A percentile compares a stretch with the other conserved stretches of the same genome.
phyloP scores from a whole-genome alignment of 1,140 invertebrate species.

The Vanessa atalanta region DNA sequence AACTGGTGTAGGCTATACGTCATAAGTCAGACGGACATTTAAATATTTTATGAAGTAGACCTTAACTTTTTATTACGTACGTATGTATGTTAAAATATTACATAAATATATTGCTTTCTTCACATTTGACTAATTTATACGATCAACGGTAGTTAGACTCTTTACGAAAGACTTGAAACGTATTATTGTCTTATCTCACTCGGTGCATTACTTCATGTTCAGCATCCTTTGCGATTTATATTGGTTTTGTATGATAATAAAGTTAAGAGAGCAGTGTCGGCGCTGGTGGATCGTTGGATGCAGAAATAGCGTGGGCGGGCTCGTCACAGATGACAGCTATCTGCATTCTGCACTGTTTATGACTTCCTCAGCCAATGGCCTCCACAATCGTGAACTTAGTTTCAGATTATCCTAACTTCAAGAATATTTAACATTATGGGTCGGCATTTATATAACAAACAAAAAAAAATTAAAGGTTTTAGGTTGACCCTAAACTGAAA shows the following conservation, averaged over 20 bases:
- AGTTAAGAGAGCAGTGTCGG: conserved; percentile 48
- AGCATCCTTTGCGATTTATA: conserved; percentile 15
- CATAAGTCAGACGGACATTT: no score
- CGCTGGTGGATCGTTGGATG: conserved; percentile 48
- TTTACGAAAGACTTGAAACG: no score
- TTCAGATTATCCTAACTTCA: conserved; percentile 16
- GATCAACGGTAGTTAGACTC: no score
- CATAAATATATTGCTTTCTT: no score
- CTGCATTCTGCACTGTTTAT: conserved; percentile 69
- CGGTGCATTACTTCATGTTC: not conserved
- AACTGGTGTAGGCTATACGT: no score
- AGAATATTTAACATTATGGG: no score
- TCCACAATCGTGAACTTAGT: conserved; percentile 37
- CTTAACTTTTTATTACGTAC: no score
- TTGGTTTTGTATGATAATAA: conserved; percentile 18
- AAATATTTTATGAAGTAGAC: no score
- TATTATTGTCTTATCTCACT: not conserved
- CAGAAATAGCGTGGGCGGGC: conserved; percentile 78
- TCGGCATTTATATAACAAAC: no score
- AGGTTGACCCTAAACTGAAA: not conserved
- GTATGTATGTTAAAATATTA: no score
- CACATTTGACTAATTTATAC: no score
- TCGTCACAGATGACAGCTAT: conserved; percentile 74
- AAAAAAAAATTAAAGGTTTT: not conserved
- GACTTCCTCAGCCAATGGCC: conserved; percentile 78